Conservation (phyloP, 2,797 vertebrate genomes). For the Eurystomus glaucurus region DNA sequence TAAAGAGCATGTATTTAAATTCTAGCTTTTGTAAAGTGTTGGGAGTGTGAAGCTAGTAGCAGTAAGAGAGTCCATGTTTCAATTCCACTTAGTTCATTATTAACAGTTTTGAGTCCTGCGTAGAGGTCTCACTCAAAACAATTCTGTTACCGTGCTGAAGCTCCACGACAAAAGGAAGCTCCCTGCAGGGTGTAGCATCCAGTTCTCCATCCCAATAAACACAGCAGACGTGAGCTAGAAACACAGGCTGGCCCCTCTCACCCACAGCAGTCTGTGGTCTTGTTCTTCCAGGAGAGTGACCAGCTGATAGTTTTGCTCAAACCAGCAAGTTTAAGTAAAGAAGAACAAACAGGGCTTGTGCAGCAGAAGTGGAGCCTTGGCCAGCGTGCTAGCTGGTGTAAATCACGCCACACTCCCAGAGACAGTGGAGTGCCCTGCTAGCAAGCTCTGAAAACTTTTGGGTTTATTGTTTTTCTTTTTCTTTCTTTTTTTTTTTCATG, state of each 20-base stretch:
- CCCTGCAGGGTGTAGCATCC: not conserved
- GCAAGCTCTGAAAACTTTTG: not conserved
- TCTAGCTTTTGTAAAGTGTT: not conserved
- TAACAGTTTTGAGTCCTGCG: not conserved
- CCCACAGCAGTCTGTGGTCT: not conserved
- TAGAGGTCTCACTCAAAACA: not conserved
- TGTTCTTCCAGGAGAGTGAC: not conserved
- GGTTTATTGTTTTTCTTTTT: not conserved
- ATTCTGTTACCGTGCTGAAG: not conserved
- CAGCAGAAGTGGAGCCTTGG: not conserved
- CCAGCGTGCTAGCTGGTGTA: not conserved
- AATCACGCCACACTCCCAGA: not conserved
- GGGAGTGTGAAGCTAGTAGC: not conserved
- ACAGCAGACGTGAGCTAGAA: fast-evolving
- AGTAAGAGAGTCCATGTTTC: not conserved
- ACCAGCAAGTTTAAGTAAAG: not conserved
- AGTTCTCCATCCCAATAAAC: not conserved
- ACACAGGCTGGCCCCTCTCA: not conserved
- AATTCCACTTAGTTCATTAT: not conserved
- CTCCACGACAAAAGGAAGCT: not conserved
- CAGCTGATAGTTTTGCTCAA: not conserved
- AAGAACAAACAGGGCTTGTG: not conserved
- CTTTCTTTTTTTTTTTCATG: not conserved
- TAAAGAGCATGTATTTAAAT: not conserved
- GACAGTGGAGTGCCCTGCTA: not conserved